Base-by-base conservation (phyloP, 1,140 invertebrate genomes). In the Halictus rubicundus region DNA sequence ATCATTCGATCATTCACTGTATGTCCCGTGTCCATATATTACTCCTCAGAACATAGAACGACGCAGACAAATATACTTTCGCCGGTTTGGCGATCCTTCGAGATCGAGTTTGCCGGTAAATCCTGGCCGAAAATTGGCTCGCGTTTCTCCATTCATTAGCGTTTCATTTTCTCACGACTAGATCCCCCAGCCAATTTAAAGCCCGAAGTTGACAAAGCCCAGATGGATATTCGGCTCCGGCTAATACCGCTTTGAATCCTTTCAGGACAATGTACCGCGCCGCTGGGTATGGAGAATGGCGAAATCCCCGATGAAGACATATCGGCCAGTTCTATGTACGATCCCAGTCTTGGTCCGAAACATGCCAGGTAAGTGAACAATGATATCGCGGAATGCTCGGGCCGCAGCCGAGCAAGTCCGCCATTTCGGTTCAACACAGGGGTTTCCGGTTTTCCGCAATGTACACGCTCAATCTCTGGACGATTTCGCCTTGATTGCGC, bases 241-340 rank as follows among this genome's bases (percentile, higher is more conserved):
- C 65, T 78, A 83, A 83, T 61, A 32, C 63, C 42, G 61, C n/a
- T 64, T 52, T 57, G 39, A 85, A 90, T 91, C 92, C 86, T 94
- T 94, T 72, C 90, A 94, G 94, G 89, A 86, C 93, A 94, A 92
- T 95, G 94, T 86, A 91, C 87, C 69, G 87, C 88, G 27, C 89
- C 95, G 19, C 89, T 96, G 82, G 95, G 95, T 69, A 95, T 95
- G 95, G 94, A 95, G 91, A 94, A 91, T 75, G 94, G 94, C 75
- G 92, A 92, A 79, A 95, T 95, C 81, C 92, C 93, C 59, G 94
- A 95, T 89, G 90, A 93, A 83, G 94, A 94, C 84, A 94, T 95
- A 78, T 92, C 94, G 52, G 94, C 95, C 68, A 95, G 94, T 84
- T 95, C 95, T 59, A 94, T 94, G 79, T 95, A 94, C 85, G 94